Evolutionary conservation across 2,797 vertebrate genomes (phyloP), one percentile per base, ranked within the genome.

Genomic region (Bradypus variegatus): DNA sequence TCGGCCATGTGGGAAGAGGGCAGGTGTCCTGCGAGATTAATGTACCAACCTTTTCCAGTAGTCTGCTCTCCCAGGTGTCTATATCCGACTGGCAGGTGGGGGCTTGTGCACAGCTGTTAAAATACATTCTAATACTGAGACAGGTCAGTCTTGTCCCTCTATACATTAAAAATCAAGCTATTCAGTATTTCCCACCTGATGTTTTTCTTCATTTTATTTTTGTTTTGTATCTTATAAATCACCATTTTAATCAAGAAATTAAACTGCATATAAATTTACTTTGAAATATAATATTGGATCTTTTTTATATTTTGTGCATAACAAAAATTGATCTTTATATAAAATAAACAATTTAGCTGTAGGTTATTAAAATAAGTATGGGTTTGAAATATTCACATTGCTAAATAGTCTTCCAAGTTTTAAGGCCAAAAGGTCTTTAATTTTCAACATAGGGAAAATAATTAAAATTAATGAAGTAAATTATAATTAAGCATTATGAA

Each of bases 361-460:
- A 55, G 18, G 23, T 79, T 53, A 41, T 67, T 69, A 89, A 72
- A 93, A 85, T 93, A 92, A 73, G 6, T n/a, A 9, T 82, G 82
- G 16, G 7, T 73, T 93, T 93, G 23, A 92, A 45, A 88, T 85
- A 70, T 62, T 91, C 62, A 84, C 18, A 91, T 86, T 92, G 62
- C 55, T 77, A 83, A 73, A 41, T 89, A 76, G 23, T 86, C 36
- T 91, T 89, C 55, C 5, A 93, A 48, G 72, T 81, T 94, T 87
- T 89, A 69, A 76, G 92, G 2, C 75, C 45, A 81, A 79, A 94
- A 84, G 29, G 36, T 81, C 8, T 86, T 27, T 90, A 62, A 60
- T 58, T n/a, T 38, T 84, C 48, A 92, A 50, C 23, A 21, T 75
- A 90, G 53, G 80, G 21, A 84, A 88, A 77, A 33, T 88, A 33